Conservation (phyloP, 2,888 invertebrate species). For the Luffia ferchaultella region DNA sequence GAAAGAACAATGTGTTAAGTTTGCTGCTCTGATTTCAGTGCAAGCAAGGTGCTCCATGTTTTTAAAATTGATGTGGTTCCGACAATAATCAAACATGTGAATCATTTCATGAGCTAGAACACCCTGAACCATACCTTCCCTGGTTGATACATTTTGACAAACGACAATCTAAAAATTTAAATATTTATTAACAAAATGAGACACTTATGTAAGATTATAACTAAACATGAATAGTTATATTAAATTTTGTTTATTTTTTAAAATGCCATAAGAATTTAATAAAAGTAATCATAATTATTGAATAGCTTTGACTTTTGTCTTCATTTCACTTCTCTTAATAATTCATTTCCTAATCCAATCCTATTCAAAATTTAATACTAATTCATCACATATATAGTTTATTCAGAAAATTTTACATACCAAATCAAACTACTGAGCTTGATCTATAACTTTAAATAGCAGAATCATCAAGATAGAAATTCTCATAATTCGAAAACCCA, state of each 20-base stretch:
- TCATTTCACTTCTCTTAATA: too few species aligned
- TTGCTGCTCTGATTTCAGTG: constrained; percentile 94
- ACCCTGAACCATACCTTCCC: constrained; percentile 76
- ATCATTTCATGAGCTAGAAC: constrained; percentile 93
- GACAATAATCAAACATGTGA: constrained; percentile 96
- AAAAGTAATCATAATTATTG: not conserved
- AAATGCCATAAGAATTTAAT: not conserved
- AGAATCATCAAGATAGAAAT: too few species aligned
- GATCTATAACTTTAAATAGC: too few species aligned
- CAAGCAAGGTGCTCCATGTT: constrained; percentile 94
- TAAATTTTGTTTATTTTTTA: not conserved
- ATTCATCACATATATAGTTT: too few species aligned
- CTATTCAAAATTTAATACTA: too few species aligned
- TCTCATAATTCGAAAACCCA: too few species aligned
- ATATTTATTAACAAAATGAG: constrained; percentile 2
- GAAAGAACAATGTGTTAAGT: constrained; percentile 92
- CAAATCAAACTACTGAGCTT: too few species aligned
- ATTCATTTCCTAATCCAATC: too few species aligned
- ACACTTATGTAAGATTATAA: too few species aligned
- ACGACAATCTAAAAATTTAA: constrained; percentile 83
- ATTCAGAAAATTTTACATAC: too few species aligned
- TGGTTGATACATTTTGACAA: constrained; percentile 84
- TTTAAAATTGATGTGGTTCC: constrained; percentile 86
- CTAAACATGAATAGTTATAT: too few species aligned
- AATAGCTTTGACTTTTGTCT: too few species aligned